Percentiles rank a stretch among this genome's conserved stretches.
Evolutionary conservation across 2,797 vertebrate genomes (phyloP).

Genomic region (Phataginus tetradactyla): DNA sequence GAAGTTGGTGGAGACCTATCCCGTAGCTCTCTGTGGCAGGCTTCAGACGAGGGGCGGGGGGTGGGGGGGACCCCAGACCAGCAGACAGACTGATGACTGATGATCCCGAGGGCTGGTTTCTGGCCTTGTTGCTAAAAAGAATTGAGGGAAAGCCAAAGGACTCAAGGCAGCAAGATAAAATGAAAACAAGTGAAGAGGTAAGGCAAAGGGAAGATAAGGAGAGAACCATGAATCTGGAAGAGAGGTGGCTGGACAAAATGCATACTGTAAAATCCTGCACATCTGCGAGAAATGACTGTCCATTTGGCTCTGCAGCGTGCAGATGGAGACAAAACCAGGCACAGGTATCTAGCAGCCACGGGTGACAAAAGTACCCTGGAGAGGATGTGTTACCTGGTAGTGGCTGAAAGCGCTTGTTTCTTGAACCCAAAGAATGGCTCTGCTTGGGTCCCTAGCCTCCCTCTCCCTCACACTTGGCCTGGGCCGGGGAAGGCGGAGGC

Average conservation of each 20-base stretch:
- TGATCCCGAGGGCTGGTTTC: neutral
- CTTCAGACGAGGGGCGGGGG: neutral
- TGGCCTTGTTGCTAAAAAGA: neutral
- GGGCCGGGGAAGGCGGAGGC: neutral
- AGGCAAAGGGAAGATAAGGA: neutral
- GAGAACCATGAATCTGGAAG: neutral
- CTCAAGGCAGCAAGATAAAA: neutral
- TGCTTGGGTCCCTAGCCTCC: neutral
- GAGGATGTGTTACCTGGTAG: too few relatives aligned
- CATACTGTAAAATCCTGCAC: neutral
- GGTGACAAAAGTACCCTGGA: neutral
- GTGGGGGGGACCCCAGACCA: too few relatives aligned
- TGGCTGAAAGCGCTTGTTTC: neutral
- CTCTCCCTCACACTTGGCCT: neutral
- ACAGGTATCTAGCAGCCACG: neutral
- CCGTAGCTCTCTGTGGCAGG: neutral
- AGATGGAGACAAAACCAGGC: neutral
- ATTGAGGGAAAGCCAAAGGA: neutral
- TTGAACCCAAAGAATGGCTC: neutral
- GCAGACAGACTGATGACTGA: neutral
- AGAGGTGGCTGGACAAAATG: neutral
- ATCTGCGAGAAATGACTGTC: neutral
- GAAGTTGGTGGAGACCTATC: too few relatives aligned
- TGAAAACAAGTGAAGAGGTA: slow-evolving; percentile 19
- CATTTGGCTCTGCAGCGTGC: neutral